Conservation (phyloP, 2,888 invertebrate genomes). For the Prostheceraeus crozeri region DNA sequence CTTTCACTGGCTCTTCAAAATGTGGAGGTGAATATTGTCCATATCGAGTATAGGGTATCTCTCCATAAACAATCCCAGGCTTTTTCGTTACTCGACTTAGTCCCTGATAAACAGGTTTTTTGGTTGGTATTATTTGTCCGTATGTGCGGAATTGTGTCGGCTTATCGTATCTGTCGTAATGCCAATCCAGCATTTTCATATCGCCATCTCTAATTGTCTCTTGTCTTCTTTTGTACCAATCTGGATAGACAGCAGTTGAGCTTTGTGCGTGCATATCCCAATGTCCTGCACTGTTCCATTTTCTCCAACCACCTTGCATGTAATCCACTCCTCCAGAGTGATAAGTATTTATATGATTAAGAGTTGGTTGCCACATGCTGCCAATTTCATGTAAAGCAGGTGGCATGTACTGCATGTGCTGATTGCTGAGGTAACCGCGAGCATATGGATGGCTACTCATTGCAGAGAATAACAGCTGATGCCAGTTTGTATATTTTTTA, state of each 20-base stretch:
- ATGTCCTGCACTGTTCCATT: constrained; percentile 35
- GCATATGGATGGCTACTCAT: no score
- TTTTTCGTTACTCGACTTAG: constrained; percentile 30
- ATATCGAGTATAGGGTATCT: constrained; percentile 30
- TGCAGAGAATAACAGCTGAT: no score
- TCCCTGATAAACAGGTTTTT: constrained; percentile 27
- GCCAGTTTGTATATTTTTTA: no score
- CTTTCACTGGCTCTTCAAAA: constrained; percentile 32
- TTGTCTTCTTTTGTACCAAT: constrained; percentile 29
- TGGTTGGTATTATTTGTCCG: constrained; percentile 25
- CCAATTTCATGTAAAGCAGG: constrained; percentile 39
- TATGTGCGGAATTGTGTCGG: constrained; percentile 32
- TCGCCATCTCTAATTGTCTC: constrained; percentile 31
- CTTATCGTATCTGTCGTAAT: constrained; percentile 31
- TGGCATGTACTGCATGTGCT: constrained; percentile 37
- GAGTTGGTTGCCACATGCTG: constrained; percentile 33
- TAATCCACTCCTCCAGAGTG: constrained; percentile 37
- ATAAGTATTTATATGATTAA: constrained; percentile 34
- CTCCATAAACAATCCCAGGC: constrained; percentile 26
- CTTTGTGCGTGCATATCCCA: constrained; percentile 37
- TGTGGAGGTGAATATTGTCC: constrained; percentile 27
- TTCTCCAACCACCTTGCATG: constrained; percentile 34
- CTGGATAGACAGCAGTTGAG: constrained; percentile 31
- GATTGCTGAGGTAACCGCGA: constrained; percentile 28
- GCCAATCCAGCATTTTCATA: constrained; percentile 30